Evolutionary conservation across 2,797 vertebrate genomes (phyloP), one percentile per base, ranked within the genome.

Genomic region (Myotis vivesi): DNA sequence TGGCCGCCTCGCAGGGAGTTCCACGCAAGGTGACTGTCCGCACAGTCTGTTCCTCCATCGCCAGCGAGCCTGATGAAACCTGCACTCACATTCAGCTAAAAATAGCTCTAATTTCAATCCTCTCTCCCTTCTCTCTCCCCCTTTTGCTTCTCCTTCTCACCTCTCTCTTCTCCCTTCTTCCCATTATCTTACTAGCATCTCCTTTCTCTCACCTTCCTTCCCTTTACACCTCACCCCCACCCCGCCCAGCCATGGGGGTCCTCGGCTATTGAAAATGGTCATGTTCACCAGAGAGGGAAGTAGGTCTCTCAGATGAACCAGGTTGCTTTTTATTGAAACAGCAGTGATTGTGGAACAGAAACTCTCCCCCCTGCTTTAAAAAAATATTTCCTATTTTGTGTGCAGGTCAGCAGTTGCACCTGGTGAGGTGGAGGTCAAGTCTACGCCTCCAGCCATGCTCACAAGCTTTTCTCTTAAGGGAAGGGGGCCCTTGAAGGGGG

Each of bases 41-140:
- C 94, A 85, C 96, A 87, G 30, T n/a, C 97, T 1, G 8, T 89
- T 97, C 98, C 97, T 96, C 97, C 46, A 90, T 75, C 94, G 97
- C 93, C 97, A 97, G 95, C 69, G 89, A 97, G 83, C 68, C 92
- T 96, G 96, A 93, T 41, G 96, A 96, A 98, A 98, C 95, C 93
- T 93, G 94, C 86, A 71, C 96, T 96, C 94, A 76, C 76, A 75
- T 93, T 92, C 84, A 2, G 86, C 97, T 98, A 97, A 97, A 97
- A 97, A 98, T 96, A 98, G 95, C 95, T 96, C 87, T 75, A 20
- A 68, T 30, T 90, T 53, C 92, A 66, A 83, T 57, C 92, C 44
- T 84, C 69, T 79, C 62, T 38, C 20, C 30, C 66, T 87, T 73
- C 25, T 72, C 66, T 62, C 36, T 87, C 75, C 73, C 4, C 49